Percentiles rank a stretch among this genome's conserved stretches.
phyloP scores from a whole-genome alignment of 2,797 vertebrate genomes.

The Echeneis naucrates region DNA sequence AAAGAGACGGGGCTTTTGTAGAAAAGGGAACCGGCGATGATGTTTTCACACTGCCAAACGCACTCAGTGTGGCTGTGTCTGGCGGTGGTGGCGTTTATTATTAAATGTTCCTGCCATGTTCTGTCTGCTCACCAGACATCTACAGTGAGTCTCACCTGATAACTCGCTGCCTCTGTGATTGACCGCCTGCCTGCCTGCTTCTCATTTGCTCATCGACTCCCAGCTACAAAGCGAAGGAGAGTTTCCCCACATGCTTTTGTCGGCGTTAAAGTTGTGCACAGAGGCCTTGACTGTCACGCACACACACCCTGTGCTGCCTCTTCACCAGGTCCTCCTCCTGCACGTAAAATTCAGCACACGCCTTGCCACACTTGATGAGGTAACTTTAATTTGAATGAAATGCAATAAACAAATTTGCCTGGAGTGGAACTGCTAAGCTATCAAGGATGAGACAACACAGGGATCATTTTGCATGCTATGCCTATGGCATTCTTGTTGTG shows the following conservation, averaged over 20 bases:
- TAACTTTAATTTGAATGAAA: slow-evolving; percentile 66
- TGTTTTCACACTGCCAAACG: neutral
- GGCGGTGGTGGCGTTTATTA: neutral
- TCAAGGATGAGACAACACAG: slow-evolving; percentile 61
- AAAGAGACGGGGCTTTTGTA: too few relatives aligned
- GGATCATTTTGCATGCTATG: slow-evolving; percentile 59
- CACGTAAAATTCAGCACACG: slow-evolving; percentile 25
- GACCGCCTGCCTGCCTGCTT: slow-evolving; percentile 43
- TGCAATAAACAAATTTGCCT: slow-evolving; percentile 72
- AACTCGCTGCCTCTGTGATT: slow-evolving; percentile 21
- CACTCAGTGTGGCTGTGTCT: neutral
- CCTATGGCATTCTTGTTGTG: slow-evolving; percentile 53
- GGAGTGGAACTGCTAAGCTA: slow-evolving; percentile 49
- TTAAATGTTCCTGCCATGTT: slow-evolving; percentile 3
- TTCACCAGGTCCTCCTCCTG: slow-evolving; percentile 23
- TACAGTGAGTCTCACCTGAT: slow-evolving; percentile 23
- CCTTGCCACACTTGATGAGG: slow-evolving; percentile 43
- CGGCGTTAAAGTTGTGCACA: neutral
- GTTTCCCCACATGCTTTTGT: neutral
- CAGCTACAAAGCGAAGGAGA: neutral
- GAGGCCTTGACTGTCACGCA: neutral
- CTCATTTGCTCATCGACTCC: slow-evolving; percentile 28
- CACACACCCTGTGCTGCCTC: slow-evolving; percentile 1
- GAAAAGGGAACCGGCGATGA: neutral
- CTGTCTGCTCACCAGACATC: slow-evolving; percentile 48